These are phyloP conservation scores for Margaritifera margaritifera DNA, from an alignment of 2,888 invertebrate genomes.

Conservation along the genomic window DNA sequence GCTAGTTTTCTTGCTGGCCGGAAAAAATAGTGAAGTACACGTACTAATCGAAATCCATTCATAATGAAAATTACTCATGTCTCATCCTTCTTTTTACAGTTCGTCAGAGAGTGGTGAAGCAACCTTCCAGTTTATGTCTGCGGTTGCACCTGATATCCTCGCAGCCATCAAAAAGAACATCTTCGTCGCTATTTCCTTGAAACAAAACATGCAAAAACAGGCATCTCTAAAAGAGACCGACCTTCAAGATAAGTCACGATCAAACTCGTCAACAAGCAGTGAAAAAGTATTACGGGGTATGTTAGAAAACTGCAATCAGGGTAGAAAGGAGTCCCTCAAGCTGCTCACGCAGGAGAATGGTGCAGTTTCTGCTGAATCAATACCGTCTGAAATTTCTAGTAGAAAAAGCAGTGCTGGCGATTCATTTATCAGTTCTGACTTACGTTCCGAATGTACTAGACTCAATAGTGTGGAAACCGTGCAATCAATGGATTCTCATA, in stretches of 20 bases:
- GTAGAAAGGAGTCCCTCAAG: constrained; percentile 1
- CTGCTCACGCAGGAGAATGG: not conserved
- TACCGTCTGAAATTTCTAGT: too few species aligned
- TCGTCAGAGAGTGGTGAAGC: constrained; percentile 53
- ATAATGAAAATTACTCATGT: not conserved
- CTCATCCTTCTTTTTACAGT: constrained; percentile 28
- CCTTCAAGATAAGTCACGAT: constrained; percentile 9
- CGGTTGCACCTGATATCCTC: constrained; percentile 36
- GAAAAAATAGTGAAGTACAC: too few species aligned
- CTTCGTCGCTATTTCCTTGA: constrained; percentile 34
- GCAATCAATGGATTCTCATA: not conserved
- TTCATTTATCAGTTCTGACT: too few species aligned
- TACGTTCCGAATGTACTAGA: too few species aligned
- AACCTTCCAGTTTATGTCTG: constrained; percentile 42
- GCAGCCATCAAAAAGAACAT: constrained; percentile 45
- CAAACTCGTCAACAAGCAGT: constrained; percentile 7
- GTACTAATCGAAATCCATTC: not conserved
- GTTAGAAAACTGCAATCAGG: constrained; percentile 7
- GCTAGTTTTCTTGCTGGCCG: too few species aligned
- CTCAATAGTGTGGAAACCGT: too few species aligned
- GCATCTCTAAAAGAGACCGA: constrained; percentile 2
- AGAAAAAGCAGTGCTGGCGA: too few species aligned
- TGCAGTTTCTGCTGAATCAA: too few species aligned
- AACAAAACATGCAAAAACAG: constrained; percentile 15
- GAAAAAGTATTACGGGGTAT: not conserved